These are phyloP conservation scores for Uria aalge DNA, from an alignment of 2,113 vertebrate genomes.

Conservation along the genomic window DNA sequence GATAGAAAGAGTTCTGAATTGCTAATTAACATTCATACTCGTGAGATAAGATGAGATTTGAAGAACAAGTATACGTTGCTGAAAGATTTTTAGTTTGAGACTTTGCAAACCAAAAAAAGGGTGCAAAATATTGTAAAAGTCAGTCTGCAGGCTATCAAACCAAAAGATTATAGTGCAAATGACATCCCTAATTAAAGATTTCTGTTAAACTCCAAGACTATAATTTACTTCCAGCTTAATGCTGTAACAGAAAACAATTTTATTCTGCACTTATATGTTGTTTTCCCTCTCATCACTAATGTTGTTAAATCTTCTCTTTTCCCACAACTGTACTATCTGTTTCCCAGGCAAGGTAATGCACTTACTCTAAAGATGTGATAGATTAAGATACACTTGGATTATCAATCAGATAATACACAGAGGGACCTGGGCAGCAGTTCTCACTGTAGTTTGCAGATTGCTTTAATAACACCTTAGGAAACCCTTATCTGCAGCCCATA, in stretches of 20 bases:
- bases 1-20: slow-evolving; percentile 63
- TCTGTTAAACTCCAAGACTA: not conserved
- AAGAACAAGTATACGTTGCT: not conserved
- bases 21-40: slow-evolving; percentile 63
- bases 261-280: not conserved
- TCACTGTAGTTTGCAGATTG: not conserved
- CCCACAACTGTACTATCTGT: not conserved
- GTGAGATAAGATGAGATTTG: slow-evolving; percentile 47
- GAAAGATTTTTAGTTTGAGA: slow-evolving; percentile 20
- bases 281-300: not conserved
- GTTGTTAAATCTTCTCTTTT: not conserved
- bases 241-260: not conserved
- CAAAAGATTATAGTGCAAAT: not conserved
- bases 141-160: not conserved
- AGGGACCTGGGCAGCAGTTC: not conserved
- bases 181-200: slow-evolving; percentile 13
- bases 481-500: not conserved
- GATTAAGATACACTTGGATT: not conserved
- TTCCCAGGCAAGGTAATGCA: not conserved
- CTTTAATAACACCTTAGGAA: not conserved
- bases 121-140: not conserved
- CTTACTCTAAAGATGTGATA: not conserved
- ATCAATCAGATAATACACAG: not conserved
- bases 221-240: not conserved
- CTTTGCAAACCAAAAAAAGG: not conserved